Evolutionary conservation across 2,888 invertebrate genomes (phyloP).

Genomic region (Macrophya annulata): DNA sequence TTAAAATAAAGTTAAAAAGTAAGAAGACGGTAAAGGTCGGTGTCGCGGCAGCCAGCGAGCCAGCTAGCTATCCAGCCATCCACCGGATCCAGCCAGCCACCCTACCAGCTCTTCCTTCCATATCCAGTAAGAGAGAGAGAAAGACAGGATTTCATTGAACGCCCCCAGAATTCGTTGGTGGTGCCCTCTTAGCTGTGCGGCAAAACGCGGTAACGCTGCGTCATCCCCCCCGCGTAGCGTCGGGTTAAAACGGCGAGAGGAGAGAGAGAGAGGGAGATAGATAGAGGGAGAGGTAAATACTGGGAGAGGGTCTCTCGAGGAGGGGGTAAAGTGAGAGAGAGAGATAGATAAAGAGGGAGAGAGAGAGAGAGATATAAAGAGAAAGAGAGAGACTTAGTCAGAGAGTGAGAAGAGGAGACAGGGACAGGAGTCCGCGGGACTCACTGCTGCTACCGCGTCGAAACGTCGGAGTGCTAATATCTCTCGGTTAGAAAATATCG

Average conservation of each 20-base stretch:
- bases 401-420: background rate
- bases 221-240: slow-evolving; percentile 32
- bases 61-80: background rate
- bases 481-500: slow-evolving; percentile 26
- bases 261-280: background rate
- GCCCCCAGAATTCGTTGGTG: slow-evolving; percentile 74
- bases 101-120: background rate
- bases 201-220: slow-evolving; percentile 60
- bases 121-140: slow-evolving; percentile 57
- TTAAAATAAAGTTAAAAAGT: slow-evolving; percentile 53
- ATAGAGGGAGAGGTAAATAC: background rate
- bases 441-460: slow-evolving; percentile 50
- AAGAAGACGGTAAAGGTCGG: slow-evolving; percentile 41
- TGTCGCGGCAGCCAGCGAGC: background rate
- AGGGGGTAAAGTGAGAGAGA: slow-evolving; percentile 11
- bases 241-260: slow-evolving; percentile 30
- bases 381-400: slow-evolving; percentile 14
- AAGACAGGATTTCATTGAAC: slow-evolving; percentile 74
- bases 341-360: background rate
- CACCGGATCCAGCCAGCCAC: background rate
- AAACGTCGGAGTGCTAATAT: slow-evolving; percentile 46
- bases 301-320: background rate
- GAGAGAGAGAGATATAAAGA: background rate
- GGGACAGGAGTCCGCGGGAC: slow-evolving; percentile 48
- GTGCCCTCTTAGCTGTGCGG: slow-evolving; percentile 73